Percentiles rank a stretch among this genome's conserved stretches.
Evolutionary conservation across 2,888 invertebrate species (phyloP).

Genomic region (Drosophila siamana): DNA sequence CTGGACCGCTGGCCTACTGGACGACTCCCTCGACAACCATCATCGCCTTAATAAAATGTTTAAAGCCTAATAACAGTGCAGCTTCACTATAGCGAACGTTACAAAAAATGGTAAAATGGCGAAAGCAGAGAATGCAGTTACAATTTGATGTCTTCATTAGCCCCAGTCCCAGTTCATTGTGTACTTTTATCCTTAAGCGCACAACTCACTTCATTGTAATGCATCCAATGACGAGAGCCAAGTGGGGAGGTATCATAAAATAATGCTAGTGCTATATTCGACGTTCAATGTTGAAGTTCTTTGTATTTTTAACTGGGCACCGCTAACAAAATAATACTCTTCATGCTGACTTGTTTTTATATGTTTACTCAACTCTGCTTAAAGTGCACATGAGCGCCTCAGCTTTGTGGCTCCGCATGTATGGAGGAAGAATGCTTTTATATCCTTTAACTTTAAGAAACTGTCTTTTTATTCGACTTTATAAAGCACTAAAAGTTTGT

Average conservation of each 20-base stretch:
- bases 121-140: not conserved
- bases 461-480: too few species aligned
- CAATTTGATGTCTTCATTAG: not conserved
- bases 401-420: too few species aligned
- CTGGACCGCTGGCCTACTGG: not conserved
- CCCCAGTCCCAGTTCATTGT: not conserved
- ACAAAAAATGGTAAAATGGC: not conserved
- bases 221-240: not conserved
- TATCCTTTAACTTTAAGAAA: too few species aligned
- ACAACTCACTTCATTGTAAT: not conserved
- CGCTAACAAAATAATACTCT: not conserved
- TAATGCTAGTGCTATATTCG: not conserved
- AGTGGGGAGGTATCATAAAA: not conserved
- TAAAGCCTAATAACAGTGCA: slow-evolving; percentile 1
- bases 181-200: not conserved
- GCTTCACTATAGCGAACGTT: not conserved
- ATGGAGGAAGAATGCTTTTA: too few species aligned
- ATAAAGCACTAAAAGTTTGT: too few species aligned
- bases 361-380: too few species aligned
- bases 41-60: slow-evolving; percentile 5
- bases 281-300: not conserved
- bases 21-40: not conserved
- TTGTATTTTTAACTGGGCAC: not conserved
- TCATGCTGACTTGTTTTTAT: too few species aligned
- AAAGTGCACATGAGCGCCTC: too few species aligned